Percentiles rank a stretch among this genome's conserved stretches.
These are phyloP conservation scores for Opisthocomus hoazin DNA, from an alignment of 2,113 vertebrate species.

Conservation along the genomic window DNA sequence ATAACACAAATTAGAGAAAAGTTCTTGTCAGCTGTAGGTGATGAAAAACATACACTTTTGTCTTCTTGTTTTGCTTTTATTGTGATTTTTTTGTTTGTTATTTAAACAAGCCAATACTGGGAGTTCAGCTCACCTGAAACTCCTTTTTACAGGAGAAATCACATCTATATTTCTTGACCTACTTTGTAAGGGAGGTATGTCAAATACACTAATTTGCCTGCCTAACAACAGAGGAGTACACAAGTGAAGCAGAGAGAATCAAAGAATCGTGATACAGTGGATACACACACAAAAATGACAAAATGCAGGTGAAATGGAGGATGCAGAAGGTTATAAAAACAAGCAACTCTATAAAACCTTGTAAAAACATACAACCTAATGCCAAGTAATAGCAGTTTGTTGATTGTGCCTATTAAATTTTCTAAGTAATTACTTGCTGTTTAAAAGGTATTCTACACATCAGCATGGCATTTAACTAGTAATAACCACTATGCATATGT, in stretches of 20 bases:
- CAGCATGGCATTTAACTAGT: background rate
- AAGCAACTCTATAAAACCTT: background rate
- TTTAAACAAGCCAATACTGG: background rate
- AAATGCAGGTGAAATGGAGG: background rate
- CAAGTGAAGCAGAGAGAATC: background rate
- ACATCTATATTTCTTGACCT: background rate
- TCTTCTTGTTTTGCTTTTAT: background rate
- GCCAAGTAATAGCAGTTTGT: background rate
- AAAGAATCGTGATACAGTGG: background rate
- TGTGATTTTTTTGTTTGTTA: background rate
- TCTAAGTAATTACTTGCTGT: background rate
- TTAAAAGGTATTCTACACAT: background rate
- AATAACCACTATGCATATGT: background rate
- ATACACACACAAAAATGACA: background rate
- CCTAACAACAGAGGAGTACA: background rate
- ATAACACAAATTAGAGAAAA: background rate
- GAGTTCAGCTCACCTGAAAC: background rate
- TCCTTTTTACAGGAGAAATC: background rate
- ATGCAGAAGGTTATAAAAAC: background rate
- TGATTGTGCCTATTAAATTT: background rate
- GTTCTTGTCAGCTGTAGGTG: background rate
- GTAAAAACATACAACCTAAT: background rate
- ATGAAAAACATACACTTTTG: background rate
- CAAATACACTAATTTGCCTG: background rate
- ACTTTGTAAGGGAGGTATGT: background rate